Conservation (phyloP, 2,113 vertebrate species). For the Brevimyrus niger region DNA sequence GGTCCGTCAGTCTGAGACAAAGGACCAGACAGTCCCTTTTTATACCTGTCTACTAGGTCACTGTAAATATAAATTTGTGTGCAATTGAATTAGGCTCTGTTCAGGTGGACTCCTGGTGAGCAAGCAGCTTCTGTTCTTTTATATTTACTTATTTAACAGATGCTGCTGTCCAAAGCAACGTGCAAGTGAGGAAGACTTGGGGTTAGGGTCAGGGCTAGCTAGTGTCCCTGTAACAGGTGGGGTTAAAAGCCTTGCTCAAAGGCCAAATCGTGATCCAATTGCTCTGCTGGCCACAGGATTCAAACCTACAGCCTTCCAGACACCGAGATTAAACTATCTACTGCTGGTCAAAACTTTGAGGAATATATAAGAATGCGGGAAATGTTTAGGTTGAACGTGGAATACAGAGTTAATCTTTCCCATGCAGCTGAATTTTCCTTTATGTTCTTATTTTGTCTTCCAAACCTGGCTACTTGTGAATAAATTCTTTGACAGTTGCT, state of each 20-base stretch:
- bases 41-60: background rate
- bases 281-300: background rate
- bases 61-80: background rate
- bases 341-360: background rate
- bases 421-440: background rate
- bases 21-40: background rate
- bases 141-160: background rate
- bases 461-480: background rate
- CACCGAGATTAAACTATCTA: background rate
- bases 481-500: slow-evolving; percentile 2
- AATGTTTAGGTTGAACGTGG: background rate
- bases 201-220: background rate
- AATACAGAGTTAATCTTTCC: background rate
- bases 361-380: background rate
- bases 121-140: background rate
- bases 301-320: background rate
- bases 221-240: background rate
- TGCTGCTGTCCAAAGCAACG: background rate
- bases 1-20: background rate
- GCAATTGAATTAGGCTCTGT: background rate
- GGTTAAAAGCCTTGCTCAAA: background rate
- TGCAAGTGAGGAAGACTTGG: background rate
- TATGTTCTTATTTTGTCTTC: background rate
- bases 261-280: background rate
- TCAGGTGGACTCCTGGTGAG: background rate